These are phyloP conservation scores for Microplitis manilae DNA, from an alignment of 2,888 invertebrate genomes.

Conservation along the genomic window DNA sequence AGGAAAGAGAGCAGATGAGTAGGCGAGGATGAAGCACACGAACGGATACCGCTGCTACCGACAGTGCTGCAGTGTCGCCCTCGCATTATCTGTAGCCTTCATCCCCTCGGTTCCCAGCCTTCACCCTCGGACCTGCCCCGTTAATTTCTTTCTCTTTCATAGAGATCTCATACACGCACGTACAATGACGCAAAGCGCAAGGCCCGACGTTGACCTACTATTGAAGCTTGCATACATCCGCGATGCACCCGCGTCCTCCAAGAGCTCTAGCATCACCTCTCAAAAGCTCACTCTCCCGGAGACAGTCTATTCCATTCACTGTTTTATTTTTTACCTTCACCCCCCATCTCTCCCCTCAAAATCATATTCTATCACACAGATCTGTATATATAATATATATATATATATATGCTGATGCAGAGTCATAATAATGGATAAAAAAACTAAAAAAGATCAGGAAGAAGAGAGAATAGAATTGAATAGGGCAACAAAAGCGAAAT, in stretches of 20 bases:
- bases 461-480: slow-evolving; percentile 21
- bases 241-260: slow-evolving; percentile 28
- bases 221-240: slow-evolving; percentile 31
- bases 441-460: slow-evolving; percentile 40
- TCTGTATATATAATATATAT: background rate
- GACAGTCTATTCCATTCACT: slow-evolving; percentile 14
- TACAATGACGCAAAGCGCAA: slow-evolving; percentile 48
- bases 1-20: background rate
- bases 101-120: slow-evolving; percentile 17
- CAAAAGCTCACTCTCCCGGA: slow-evolving; percentile 25
- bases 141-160: slow-evolving; percentile 15
- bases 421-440: background rate
- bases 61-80: slow-evolving; percentile 41
- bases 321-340: slow-evolving; percentile 10
- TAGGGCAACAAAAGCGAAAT: slow-evolving; percentile 7
- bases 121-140: background rate
- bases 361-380: background rate
- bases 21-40: slow-evolving; percentile 24
- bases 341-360: background rate
- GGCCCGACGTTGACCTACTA: slow-evolving; percentile 50
- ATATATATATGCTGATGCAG: background rate
- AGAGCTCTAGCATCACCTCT: slow-evolving; percentile 17
- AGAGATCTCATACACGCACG: slow-evolving; percentile 44
- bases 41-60: slow-evolving; percentile 32
- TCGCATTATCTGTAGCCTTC: slow-evolving; percentile 21